These are phyloP conservation scores for Anhinga anhinga DNA, from an alignment of 2,113 vertebrate species.

Conservation along the genomic window DNA sequence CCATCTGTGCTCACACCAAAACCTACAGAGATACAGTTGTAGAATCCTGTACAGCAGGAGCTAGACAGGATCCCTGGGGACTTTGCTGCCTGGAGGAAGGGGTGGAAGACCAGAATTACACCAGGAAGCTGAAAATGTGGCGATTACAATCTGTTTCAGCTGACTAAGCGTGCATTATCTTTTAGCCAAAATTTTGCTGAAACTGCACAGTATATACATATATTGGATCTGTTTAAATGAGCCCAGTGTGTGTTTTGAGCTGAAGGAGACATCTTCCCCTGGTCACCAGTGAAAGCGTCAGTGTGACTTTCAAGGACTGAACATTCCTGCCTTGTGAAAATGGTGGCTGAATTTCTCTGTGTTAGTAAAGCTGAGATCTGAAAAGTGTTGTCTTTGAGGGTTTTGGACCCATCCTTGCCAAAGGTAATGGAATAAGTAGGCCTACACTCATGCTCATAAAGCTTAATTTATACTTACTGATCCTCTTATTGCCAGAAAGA, in stretches of 20 bases:
- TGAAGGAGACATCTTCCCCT: neutral
- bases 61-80: neutral
- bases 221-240: neutral
- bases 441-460: neutral
- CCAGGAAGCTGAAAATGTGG: neutral
- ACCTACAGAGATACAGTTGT: neutral
- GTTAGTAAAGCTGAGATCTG: neutral
- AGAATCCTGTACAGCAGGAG: neutral
- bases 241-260: neutral
- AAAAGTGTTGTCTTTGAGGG: neutral
- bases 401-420: neutral
- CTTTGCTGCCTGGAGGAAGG: neutral
- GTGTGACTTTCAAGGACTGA: neutral
- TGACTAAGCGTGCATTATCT: neutral
- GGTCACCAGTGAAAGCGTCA: neutral
- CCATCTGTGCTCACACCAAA: neutral
- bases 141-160: neutral
- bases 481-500: neutral
- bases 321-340: accelerated
- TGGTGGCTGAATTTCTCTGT: neutral
- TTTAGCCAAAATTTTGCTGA: neutral
- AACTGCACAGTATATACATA: neutral
- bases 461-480: neutral
- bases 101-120: neutral
- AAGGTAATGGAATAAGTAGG: neutral